phyloP scores from a whole-genome alignment of 1,140 invertebrate species.

The Lethrus apterus region DNA sequence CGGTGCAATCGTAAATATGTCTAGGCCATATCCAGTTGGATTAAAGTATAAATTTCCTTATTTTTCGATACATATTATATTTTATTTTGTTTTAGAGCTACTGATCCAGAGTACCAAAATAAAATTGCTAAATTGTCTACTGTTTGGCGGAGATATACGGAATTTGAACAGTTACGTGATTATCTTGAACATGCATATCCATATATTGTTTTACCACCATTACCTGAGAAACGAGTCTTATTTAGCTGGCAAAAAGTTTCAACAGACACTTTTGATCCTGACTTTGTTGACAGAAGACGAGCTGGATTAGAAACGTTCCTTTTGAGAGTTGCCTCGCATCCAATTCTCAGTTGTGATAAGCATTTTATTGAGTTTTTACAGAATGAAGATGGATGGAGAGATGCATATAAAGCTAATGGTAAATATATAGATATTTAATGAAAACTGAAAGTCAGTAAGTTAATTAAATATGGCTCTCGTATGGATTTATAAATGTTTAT shows the following conservation, averaged over 20 bases:
- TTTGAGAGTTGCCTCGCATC: slow-evolving; percentile 66
- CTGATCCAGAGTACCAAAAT: slow-evolving; percentile 58
- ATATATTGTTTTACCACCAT: slow-evolving; percentile 67
- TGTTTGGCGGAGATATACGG: slow-evolving; percentile 74
- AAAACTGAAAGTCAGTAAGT: not conserved
- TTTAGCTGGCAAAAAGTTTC: slow-evolving; percentile 74
- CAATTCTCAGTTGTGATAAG: slow-evolving; percentile 63
- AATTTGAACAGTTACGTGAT: slow-evolving; percentile 72
- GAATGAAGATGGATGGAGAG: slow-evolving; percentile 68
- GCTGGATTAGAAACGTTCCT: slow-evolving; percentile 78
- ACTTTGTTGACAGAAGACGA: slow-evolving; percentile 73
- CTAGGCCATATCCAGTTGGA: slow-evolving; percentile 6
- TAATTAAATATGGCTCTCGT: not conserved
- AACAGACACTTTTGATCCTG: slow-evolving; percentile 76
- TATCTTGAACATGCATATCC: slow-evolving; percentile 73
- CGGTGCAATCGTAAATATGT: slow-evolving; percentile 1
- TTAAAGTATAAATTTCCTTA: slow-evolving; percentile 8
- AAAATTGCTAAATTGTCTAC: slow-evolving; percentile 56
- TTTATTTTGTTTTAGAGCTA: slow-evolving; percentile 51
- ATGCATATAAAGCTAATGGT: slow-evolving; percentile 67
- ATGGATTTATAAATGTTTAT: too few relatives aligned
- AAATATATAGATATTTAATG: too few relatives aligned
- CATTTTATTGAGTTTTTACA: slow-evolving; percentile 71
- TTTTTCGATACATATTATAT: slow-evolving; percentile 1
- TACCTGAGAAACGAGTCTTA: slow-evolving; percentile 74